Base-by-base conservation (phyloP, 1,140 invertebrate genomes). In the Platyura marginata region DNA sequence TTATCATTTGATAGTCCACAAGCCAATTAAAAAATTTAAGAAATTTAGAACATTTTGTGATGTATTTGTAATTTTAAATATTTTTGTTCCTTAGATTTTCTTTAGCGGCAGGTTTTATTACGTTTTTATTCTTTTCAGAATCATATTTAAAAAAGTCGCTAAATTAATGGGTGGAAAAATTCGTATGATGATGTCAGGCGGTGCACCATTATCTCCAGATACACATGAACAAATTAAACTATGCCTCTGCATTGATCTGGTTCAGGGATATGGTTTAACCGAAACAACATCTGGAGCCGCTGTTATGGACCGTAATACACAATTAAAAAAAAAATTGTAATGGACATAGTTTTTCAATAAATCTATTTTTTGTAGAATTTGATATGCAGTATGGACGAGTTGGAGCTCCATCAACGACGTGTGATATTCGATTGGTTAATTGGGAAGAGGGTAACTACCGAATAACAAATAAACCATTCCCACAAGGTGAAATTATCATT, bases 391-490 rank as follows among this genome's bases (percentile, higher is more conserved):
- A 54, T 48, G 93, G 92, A 29, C 73, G 87, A 55, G 91, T 92
- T 44, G 95, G 95, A 38, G 81, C 80, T 40, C 90, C 94, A 8
- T 72, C 90, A 40, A 79, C 80, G 3, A 80, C 85, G 46, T 82
- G 79, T 56, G 81, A 94, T 56, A 78, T 98, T 48, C 72, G 74
- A 50, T 70, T 98, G 33, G 75, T 87, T 36, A 84, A 91, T 66
- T 98, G 94, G 94, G 79, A 85, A 51, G 95, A 98, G 69, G 93
- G 90, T 58, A 76, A 81, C 55, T 98, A 98, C 65, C 71, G 76
- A 44, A 75, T 87, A 9, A 80, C 72, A 8, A 94, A 98, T 66
- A 81, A 80, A 52, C 91, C 91, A 0, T 76, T 79, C 69, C 92
- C 94, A 2, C 68, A 77, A 51, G 91, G 91, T 18, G 94, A 99